Evolutionary conservation across 2,888 invertebrate species (phyloP), one percentile per base, ranked within the genome.

Genomic region (Nesidiocoris tenuis): DNA sequence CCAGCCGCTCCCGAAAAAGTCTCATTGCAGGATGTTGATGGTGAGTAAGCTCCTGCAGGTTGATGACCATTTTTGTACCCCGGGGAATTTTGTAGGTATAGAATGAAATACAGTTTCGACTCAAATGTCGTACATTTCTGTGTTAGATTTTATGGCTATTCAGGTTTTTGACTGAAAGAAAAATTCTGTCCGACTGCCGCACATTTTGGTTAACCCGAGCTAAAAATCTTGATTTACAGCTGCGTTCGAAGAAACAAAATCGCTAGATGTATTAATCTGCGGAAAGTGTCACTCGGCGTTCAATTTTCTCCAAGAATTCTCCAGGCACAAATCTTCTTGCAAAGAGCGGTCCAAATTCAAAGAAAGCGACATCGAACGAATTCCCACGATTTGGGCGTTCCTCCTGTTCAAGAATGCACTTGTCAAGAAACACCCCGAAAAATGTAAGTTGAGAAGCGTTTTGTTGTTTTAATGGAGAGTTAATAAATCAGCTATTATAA

Each of bases 351-450:
- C 90, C 24, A 75, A 68, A 19, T 87, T 91, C 56, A 87, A 89
- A 81, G 90, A 85, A 66, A 84, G 83, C 75, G 85, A 90, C 81
- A 89, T 89, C 82, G 89, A 89, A 84, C 86, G 83, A 56, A 92
- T 93, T 83, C 90, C 93, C 7, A 91, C 93, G 84, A 91, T 93
- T 9, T 93, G 94, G 93, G 93, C 92, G 56, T 94, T 93, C 82
- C 85, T 92, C 2, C 83, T 94, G 59, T 94, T 93, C 93, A 94
- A 94, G 82, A 80, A 81, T 74, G 80, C 81, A 21, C 81, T 72
- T 16, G 72, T 72, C 22, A 61, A 72, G 21, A 61, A 72, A 22
- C 61, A 72, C 54, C 80, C 79, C 66, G 78, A n/a, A 79, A 81
- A 79, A 64, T 79, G 18, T 71, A 39, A 39, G 76, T 75, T n/a